A percentile compares a stretch with the other conserved stretches of the same genome.
Conservation (phyloP, 1,140 invertebrate genomes). For the Diorhabda carinulata region DNA sequence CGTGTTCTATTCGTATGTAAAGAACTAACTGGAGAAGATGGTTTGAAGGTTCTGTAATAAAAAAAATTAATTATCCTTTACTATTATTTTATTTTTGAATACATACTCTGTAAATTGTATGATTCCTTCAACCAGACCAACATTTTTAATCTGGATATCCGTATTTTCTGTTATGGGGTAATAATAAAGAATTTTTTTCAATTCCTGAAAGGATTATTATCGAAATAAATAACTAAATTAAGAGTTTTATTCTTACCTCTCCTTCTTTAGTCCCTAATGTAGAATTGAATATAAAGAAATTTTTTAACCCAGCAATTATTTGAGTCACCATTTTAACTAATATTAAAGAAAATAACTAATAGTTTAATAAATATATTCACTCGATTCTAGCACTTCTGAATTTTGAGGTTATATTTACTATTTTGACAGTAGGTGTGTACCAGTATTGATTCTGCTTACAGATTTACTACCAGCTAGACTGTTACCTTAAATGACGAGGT, state of each 20-base stretch:
- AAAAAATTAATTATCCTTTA: background rate
- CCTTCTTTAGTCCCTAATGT: slow-evolving; percentile 35
- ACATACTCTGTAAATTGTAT: slow-evolving; percentile 87
- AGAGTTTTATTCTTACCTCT: slow-evolving; percentile 27
- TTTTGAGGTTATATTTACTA: no score
- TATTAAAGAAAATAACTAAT: background rate
- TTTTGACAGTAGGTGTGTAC: no score
- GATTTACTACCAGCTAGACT: no score
- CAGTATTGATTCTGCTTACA: no score
- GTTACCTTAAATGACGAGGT: no score
- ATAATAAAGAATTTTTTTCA: slow-evolving; percentile 85
- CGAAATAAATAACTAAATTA: background rate
- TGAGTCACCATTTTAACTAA: slow-evolving; percentile 15
- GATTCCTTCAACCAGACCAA: slow-evolving; percentile 88
- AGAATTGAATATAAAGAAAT: slow-evolving; percentile 44
- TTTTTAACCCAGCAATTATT: slow-evolving; percentile 29
- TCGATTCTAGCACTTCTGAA: no score
- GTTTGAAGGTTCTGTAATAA: slow-evolving; percentile 75
- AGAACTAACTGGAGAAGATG: slow-evolving; percentile 72
- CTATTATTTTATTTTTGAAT: slow-evolving; percentile 13
- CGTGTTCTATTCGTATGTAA: slow-evolving; percentile 85
- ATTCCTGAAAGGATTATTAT: slow-evolving; percentile 63
- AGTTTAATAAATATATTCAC: background rate
- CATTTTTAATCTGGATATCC: slow-evolving; percentile 82
- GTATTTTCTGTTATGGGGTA: slow-evolving; percentile 72